A percentile compares a stretch with the other conserved stretches of the same genome.
These are phyloP conservation scores for Limnodromus scolopaceus DNA, from an alignment of 2,797 vertebrate genomes.

Conservation along the genomic window DNA sequence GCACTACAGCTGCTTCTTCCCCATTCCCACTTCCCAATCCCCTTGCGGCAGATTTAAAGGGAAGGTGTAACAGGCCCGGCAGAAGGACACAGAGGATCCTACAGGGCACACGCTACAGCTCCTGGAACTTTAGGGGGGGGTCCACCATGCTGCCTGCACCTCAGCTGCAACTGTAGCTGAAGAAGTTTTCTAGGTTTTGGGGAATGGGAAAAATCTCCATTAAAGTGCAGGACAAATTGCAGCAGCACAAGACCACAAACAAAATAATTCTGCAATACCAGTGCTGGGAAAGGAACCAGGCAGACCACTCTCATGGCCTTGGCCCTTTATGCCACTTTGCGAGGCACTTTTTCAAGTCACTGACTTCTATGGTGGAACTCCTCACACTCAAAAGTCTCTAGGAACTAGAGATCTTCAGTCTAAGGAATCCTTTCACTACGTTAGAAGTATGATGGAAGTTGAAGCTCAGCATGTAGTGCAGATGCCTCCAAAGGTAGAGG, in stretches of 20 bases:
- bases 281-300: background rate
- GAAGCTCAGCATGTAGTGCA: accelerated
- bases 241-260: background rate
- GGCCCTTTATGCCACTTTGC: background rate
- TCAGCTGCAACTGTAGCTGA: background rate
- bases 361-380: background rate
- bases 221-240: background rate
- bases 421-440: background rate
- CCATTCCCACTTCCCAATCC: background rate
- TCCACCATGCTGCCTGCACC: background rate
- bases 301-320: background rate
- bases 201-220: background rate
- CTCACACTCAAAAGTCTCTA: background rate
- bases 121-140: background rate
- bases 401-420: background rate
- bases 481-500: background rate
- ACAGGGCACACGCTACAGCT: background rate
- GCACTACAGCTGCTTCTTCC: background rate
- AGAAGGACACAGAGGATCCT: background rate
- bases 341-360: background rate
- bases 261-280: background rate
- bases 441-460: background rate
- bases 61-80: background rate
- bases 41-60: background rate
- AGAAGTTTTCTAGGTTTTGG: background rate